phyloP scores from a whole-genome alignment of 1,140 invertebrate genomes.

The Apis florea region DNA sequence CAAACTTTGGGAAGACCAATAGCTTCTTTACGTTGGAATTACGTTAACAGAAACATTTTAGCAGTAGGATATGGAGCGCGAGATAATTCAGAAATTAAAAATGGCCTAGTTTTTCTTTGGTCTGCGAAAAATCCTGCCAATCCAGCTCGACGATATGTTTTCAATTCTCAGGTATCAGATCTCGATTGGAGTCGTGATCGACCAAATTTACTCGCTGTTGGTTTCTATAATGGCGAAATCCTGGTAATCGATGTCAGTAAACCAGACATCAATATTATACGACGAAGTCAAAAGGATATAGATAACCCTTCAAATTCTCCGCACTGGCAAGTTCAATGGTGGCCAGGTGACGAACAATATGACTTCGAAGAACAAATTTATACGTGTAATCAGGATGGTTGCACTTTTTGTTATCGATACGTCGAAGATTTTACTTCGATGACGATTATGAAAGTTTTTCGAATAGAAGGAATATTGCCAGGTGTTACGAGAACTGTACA shows the following conservation, averaged over 20 bases:
- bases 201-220: constrained; percentile 88
- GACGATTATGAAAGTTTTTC: constrained; percentile 83
- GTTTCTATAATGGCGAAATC: constrained; percentile 89
- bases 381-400: constrained; percentile 72
- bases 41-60: constrained; percentile 83
- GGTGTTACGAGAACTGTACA: constrained; percentile 76
- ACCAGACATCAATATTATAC: constrained; percentile 79
- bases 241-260: constrained; percentile 86
- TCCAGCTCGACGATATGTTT: constrained; percentile 87
- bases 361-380: constrained; percentile 70
- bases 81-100: constrained; percentile 79
- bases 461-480: constrained; percentile 83
- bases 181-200: constrained; percentile 86
- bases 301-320: constrained; percentile 84
- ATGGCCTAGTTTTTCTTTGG: constrained; percentile 89
- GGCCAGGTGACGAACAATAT: constrained; percentile 65
- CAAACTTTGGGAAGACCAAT: constrained; percentile 80
- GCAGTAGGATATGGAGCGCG: constrained; percentile 86
- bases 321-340: constrained; percentile 83
- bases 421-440: constrained; percentile 80
- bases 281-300: constrained; percentile 79
- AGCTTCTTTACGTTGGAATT: constrained; percentile 84
- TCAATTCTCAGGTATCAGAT: constrained; percentile 86
- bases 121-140: constrained; percentile 92
- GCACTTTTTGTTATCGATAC: constrained; percentile 65